Evolutionary conservation across 1,140 invertebrate species (phyloP), one percentile per base, ranked within the genome.

Genomic region (Sycophila sp.): DNA sequence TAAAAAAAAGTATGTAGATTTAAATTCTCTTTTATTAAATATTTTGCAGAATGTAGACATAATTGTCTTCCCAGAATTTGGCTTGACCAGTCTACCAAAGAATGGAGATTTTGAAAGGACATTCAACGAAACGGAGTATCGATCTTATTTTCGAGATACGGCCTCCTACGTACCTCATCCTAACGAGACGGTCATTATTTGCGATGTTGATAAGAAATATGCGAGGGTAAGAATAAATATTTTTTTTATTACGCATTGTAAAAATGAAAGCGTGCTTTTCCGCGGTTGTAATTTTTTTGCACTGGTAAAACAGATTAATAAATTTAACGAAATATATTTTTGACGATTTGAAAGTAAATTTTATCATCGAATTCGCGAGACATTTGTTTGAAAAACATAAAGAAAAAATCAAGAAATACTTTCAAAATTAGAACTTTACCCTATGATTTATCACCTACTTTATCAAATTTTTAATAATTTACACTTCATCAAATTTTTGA

Each of bases 31-130:
- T 40, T 15, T 15, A 40, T 15, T 4, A 40, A 40, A 15, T 40
- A 3, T 40, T 4, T 79, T 81, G 36, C 71, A 94, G 91, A 82
- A 86, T 56, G 89, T 88, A 0, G 91, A 96, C 71, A 94, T 97
- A 11, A 87, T 96, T 4, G 92, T 96, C 2, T 96, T 96, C 77
- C 94, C 95, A 0, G 95, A 96, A 82, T 87, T 88, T 77, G 90
- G 90, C 4, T 74, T 92, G 13, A 69, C 66, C 6, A 88, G 56
- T 24, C n/a, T 62, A 0, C 66, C 87, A n/a, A 79, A 51, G 49
- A 63, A 58, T 53, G 51, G 49, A 2, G 1, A 86, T 4, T 71
- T 71, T 17, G 63, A 80, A 2, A 78, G 87, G 69, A 72, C 75
- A 4, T 85, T 87, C 19, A 91, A 90, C 75, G 38, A 67, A n/a